Base-by-base conservation (phyloP, 2,797 vertebrate species). In the Phoebastria nigripes region DNA sequence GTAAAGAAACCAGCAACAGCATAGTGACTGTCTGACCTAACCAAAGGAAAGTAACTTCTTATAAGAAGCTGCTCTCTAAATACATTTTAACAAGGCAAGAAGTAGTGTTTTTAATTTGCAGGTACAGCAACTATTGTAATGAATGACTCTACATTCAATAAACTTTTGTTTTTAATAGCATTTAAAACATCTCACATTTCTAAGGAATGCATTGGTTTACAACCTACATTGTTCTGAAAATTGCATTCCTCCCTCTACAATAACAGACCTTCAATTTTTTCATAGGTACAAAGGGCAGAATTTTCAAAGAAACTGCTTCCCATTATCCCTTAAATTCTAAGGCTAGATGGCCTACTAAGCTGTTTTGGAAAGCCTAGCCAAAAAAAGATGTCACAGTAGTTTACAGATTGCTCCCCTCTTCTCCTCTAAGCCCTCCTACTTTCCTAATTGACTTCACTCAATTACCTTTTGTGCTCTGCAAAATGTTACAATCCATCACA, bases 391-490 rank as follows among this genome's bases (percentile, higher is more conserved):
- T 80, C 54, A 82, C 21, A 24, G 29, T 79, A 85, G 49, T 87
- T 84, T 94, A 94, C 61, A 92, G 49, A 94, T 85, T 89, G 83
- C 49, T 87, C 65, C 58, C 51, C 52, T 89, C 83, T 93, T 82
- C 71, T 92, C 33, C 49, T 33, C 49, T 93, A 85, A 92, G 20
- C 67, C 83, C 88, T 96, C 89, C 90, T 91, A 81, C 89, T 89
- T 96, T 94, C 84, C 92, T 95, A 96, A 96, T 95, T 95, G 95
- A 89, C 85, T 93, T 84, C 77, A 94, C 72, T 94, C 93, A 90
- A 83, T 94, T 96, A 90, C 87, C 66, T 94, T 93, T 95, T 89
- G 82, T 95, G 72, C 35, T 88, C n/a, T 67, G 55, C 80, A 93
- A 88, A 97, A 94, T 77, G 91, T 80, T 94, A 55, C 84, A 90